Conservation (phyloP, 1,140 invertebrate genomes). For the Heliconius hermathena region DNA sequence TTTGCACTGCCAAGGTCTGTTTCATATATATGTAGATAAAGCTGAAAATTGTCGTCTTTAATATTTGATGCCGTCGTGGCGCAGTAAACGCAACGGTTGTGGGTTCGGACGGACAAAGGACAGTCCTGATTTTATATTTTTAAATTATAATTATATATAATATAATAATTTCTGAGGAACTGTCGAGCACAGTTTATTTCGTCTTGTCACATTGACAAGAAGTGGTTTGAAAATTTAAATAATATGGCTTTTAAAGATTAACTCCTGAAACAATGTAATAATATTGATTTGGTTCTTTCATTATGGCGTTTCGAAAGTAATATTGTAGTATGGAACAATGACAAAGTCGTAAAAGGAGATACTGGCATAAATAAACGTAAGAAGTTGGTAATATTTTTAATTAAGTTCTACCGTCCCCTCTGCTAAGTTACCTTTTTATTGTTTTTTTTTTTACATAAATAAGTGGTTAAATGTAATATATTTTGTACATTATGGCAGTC, state of each 20-base stretch:
- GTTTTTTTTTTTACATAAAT: neutral
- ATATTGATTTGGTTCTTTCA: too few relatives aligned
- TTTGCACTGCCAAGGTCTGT: neutral
- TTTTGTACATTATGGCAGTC: too few relatives aligned
- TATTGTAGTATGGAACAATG: neutral
- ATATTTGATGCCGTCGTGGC: neutral
- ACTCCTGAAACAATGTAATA: neutral
- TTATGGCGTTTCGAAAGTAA: neutral
- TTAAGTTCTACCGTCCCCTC: neutral
- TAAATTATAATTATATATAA: too few relatives aligned
- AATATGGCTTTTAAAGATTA: neutral
- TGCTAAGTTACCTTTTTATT: neutral
- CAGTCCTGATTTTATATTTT: too few relatives aligned
- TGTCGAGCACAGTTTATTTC: neutral
- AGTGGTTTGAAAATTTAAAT: neutral
- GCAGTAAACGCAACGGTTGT: too few relatives aligned
- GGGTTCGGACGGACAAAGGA: too few relatives aligned
- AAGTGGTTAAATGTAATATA: neutral
- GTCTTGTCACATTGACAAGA: neutral
- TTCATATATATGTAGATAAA: neutral
- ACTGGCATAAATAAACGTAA: neutral
- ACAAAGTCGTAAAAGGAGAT: neutral
- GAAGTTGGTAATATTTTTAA: conserved; percentile 1
- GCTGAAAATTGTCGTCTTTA: neutral
- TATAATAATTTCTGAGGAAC: too few relatives aligned